Evolutionary conservation across 1,140 invertebrate species (phyloP), one percentile per base, ranked within the genome.

Genomic region (Acromyrmex charruanus): DNA sequence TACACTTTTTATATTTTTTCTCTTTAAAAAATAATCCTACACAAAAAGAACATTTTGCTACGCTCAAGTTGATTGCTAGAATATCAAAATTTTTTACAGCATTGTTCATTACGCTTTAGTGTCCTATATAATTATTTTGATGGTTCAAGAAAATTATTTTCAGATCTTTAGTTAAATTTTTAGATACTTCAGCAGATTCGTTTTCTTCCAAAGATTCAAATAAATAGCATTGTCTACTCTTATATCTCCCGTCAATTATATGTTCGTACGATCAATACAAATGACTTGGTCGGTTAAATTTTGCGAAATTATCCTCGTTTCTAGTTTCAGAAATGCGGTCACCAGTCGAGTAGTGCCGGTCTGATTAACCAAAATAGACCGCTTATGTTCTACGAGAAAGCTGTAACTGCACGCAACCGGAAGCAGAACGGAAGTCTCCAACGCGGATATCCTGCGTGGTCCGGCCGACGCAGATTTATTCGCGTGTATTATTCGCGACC

Each of bases 351-450:
- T 25, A 14, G 39, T 59, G 51, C 35, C 55, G 39, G 69, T 88
- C 77, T 84, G 87, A 91, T 91, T 89, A 91, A 88, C 80, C 66
- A 82, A 91, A 81, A 88, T 90, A 85, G 81, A 75, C 35, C 58
- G 65, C 25, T 69, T 69, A 69, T 21, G 39, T 35, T 59, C 59
- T 51, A 49, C 44, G 89, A 69, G 68, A 63, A 65, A 74, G 44
- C n/a, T 25, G 49, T 51, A 66, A 59, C 53, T 18, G 31, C 82
- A 55, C 49, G 59, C 55, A 12, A 53, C 55, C 82, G 88, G 77
- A 88, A 91, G 77, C 49, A 25, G 31, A 18, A 74, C 88, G 88
- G 86, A 86, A 58, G 90, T 74, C 84, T 85, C 72, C 65, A 79
- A 63, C 59, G 39, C 65, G 84, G 87, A 91, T 90, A 88, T 91